Base-by-base conservation (phyloP, 1,140 invertebrate species). In the Papilio aristodemus region DNA sequence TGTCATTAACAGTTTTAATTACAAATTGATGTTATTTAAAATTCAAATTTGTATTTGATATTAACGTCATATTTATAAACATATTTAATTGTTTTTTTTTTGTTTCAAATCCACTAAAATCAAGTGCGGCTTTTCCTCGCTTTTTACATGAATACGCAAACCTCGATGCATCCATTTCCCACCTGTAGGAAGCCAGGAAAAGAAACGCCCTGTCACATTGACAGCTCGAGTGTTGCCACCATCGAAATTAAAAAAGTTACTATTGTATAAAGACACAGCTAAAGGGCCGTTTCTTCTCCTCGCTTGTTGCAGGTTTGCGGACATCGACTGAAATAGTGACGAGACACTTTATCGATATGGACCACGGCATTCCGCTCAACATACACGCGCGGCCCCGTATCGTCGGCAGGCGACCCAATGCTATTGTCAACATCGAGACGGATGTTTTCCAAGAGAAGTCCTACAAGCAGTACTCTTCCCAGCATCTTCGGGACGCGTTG, bases 181-280 rank as follows among this genome's bases (percentile, higher is more conserved):
- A 69, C 87, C 87, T 82, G 86, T 85, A 89, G 80, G 85, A 91
- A 91, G 89, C 87, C 79, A 89, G 89, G 89, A 91, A 91, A 90
- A 89, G 87, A 83, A 86, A 84, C 86, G 84, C 89, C 86, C 84
- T 70, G 73, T 84, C 74, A 69, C 41, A 69, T 37, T 71, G 68
- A 76, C 74, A 72, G 63, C 60, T 66, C 39, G 59, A 74, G 66
- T 76, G 71, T 73, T 76, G 70, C 69, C 72, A 74, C 39, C 64
- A 36, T 25, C 11, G 14, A 46, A 57, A 25, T 4, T n/a, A 67
- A 68, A 74, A 64, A 72, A 57, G 73, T 50, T 68, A 58, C 66
- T 59, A 64, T 50, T 39, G 46, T 13, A 71, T 59, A 66, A 73
- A 58, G 66, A 69, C 43, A 50, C 14, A 64, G 62, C 82, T 89